Base-by-base conservation (phyloP, 2,797 vertebrate species). In the Siniperca undulata region DNA sequence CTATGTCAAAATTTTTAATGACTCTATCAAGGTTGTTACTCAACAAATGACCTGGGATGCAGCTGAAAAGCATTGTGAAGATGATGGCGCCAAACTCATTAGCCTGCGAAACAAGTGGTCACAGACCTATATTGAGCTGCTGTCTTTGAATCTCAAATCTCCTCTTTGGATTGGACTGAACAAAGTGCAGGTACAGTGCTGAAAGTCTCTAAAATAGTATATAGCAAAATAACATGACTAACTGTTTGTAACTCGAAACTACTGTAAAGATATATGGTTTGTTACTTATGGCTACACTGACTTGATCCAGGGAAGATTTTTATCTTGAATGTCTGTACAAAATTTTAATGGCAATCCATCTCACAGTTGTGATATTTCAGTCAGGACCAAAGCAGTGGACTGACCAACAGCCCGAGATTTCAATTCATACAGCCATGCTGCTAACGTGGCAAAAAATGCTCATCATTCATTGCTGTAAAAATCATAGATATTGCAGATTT, bases 131-230 rank as follows among this genome's bases (percentile, higher is more conserved):
- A 71, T 94, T 3, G 95, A 95, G 92, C 78, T 97, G 56, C 93
- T 94, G 52, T 69, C 94, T 27, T 13, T 92, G 9, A 94, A 91
- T 7, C 59, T 93, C 56, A 86, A 92, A 9, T 89, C 88, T 27
- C 95, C 95, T 12, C 2, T 95, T 16, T 97, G 97, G 97, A 96
- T 98, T 46, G 97, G 96, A 67, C 93, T 98, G 42, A 97, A 97
- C 89, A 97, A 94, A 76, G 90, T 84, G 24, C 72, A 95, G 97
- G 97, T 97, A 95, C 22, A 38, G n/a, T 3, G 13, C 30, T 61
- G 4, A 62, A 61, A 50, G 11, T 19, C 58, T 78, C 16, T 59
- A 9, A 64, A 36, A 59, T n/a, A n/a, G 50, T 30, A 56, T 46
- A 40, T 1, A 42, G 10, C 14, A 13, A 71, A 46, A 42, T 38